These are phyloP conservation scores for Crenichthys baileyi DNA, from an alignment of 2,797 vertebrate genomes.

Conservation along the genomic window DNA sequence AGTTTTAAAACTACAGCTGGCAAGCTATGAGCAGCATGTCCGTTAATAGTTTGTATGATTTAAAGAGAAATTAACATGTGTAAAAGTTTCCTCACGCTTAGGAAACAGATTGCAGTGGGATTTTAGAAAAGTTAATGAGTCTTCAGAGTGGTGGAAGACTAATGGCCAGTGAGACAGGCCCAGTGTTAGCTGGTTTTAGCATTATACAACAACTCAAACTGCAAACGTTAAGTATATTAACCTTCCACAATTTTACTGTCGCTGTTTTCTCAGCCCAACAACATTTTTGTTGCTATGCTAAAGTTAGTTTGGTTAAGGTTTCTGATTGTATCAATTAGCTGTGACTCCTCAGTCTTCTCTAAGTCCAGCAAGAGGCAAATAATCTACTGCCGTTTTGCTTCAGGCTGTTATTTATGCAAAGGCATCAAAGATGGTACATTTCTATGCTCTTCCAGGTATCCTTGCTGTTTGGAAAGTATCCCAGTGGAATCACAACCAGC, in stretches of 20 bases:
- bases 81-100: neutral
- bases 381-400: slow-evolving; percentile 1
- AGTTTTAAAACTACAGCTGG: neutral
- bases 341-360: neutral
- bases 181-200: neutral
- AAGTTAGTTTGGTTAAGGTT: neutral
- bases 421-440: neutral
- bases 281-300: neutral
- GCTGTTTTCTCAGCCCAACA: neutral
- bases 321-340: neutral
- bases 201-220: neutral
- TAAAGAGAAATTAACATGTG: neutral
- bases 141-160: neutral
- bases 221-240: neutral
- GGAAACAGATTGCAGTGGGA: neutral
- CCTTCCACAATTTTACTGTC: neutral
- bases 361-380: neutral
- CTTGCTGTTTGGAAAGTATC: neutral
- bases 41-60: neutral
- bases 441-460: neutral
- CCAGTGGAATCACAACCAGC: neutral
- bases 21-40: neutral
- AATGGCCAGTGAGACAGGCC: neutral
- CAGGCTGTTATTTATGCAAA: neutral
- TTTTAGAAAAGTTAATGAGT: neutral